Conservation (phyloP, 2,113 vertebrate genomes). For the Myotis brandtii region DNA sequence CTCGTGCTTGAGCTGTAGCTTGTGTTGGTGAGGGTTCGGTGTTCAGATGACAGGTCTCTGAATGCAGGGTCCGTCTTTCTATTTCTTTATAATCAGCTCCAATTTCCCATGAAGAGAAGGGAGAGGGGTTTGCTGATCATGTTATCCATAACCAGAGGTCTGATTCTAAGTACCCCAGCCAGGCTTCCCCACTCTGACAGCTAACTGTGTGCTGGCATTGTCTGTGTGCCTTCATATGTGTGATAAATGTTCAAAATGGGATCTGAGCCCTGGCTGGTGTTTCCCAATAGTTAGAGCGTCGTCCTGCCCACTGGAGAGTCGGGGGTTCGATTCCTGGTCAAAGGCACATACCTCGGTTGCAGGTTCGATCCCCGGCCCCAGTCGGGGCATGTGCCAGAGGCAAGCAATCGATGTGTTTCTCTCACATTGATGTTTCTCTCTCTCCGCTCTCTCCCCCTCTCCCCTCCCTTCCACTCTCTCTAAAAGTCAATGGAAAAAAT, state of each 20-base stretch:
- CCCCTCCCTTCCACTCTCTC: too few species aligned
- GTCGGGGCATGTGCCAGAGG: too few species aligned
- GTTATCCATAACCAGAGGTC: not conserved
- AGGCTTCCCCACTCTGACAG: not conserved
- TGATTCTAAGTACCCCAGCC: not conserved
- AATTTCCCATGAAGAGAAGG: not conserved
- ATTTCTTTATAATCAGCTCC: not conserved
- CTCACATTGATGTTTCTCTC: too few species aligned
- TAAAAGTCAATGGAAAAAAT: too few species aligned
- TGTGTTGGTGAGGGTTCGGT: not conserved
- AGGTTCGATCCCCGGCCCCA: too few species aligned
- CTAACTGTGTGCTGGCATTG: not conserved
- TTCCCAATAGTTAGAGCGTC: too few species aligned
- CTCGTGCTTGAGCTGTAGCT: not conserved
- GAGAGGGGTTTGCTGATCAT: not conserved
- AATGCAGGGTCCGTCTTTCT: not conserved
- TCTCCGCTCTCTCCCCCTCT: too few species aligned
- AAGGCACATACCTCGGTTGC: too few species aligned
- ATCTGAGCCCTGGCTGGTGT: too few species aligned
- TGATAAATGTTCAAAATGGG: constrained; percentile 40
- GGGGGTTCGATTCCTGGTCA: too few species aligned
- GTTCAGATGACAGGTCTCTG: not conserved
- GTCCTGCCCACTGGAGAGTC: too few species aligned
- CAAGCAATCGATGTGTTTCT: too few species aligned
- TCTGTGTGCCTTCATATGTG: not conserved